Evolutionary conservation across 2,797 vertebrate genomes (phyloP), one percentile per base, ranked within the genome.

Genomic region (Rhinichthys osculus): DNA sequence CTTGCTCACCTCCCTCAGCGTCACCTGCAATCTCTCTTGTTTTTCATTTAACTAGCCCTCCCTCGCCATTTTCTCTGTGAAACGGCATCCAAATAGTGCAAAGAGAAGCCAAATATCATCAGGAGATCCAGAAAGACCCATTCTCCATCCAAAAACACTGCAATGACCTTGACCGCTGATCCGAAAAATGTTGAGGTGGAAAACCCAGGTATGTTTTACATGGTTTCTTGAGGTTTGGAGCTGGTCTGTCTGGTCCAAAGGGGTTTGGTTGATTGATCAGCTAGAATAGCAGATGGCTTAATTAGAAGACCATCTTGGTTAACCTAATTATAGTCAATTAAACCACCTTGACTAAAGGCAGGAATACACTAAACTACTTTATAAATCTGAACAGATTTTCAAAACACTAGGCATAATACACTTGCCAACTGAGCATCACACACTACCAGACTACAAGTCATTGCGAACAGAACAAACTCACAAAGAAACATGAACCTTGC

Each of bases 1-100:
- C 30, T 82, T 66, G 23, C 35, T 52, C 50, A 72, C 14, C 19
- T 71, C 67, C 70, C 85, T 70, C 54, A 21, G 44, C 33, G 7
- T 57, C 54, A 67, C 84, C 64, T 42, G 42, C 44, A 21, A 66
- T 79, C 67, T n/a, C 17, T 83, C 74, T 73, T 40, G 40, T n/a
- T 50, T 80, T 62, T 66, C 30, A 74, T 77, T 76, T 38, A 67
- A 35, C 79, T 78, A 14, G 38, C 23, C 4, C 11, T 23, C 40
- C 33, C 47, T 69, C 3, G 1, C 44, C 7, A 30, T 35, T 79
- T 67, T 52, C 79, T 83, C 54, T 47, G 13, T 52, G 44, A 78
- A 78, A 66, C 5, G 17, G 52, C 38, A 78, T 64, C 40, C 38
- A 62, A 35, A 57, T 7, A 30, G 14, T 52, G 47, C 23, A 27